Evolutionary conservation across 2,797 vertebrate genomes (phyloP).

Genomic region (Hydrocynus forskahlii): DNA sequence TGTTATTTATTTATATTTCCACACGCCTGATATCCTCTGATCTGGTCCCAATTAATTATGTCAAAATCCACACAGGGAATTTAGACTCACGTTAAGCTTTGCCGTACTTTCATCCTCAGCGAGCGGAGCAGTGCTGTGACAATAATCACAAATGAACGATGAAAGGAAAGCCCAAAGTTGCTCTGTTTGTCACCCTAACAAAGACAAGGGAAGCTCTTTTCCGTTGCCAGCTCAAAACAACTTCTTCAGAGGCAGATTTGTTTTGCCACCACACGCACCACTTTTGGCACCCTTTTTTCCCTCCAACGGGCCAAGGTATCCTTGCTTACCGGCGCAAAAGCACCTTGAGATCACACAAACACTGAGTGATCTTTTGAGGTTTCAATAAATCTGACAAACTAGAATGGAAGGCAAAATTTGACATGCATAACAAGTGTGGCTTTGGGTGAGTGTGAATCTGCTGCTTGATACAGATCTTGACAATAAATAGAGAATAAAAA

Average conservation of each 20-base stretch:
- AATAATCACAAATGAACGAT: conserved; percentile 66
- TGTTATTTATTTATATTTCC: conserved; percentile 82
- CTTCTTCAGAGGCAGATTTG: conserved; percentile 54
- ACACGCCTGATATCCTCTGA: conserved; percentile 76
- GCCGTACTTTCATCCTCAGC: conserved; percentile 65
- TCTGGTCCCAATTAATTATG: conserved; percentile 80
- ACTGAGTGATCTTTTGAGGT: conserved; percentile 60
- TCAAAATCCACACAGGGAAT: conserved; percentile 77
- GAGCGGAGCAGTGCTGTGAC: conserved; percentile 59
- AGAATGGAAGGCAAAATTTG: conserved; percentile 55
- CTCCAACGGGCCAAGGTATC: conserved; percentile 53
- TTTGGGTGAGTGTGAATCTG: conserved; percentile 47
- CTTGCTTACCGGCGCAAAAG: conserved; percentile 49
- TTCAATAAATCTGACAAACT: conserved; percentile 53
- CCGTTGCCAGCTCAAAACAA: conserved; percentile 47
- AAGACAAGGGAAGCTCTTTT: conserved; percentile 67
- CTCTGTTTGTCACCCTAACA: conserved; percentile 69
- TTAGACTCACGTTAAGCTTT: conserved; percentile 64
- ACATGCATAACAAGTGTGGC: conserved; percentile 54
- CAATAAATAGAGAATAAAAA: conserved; percentile 52
- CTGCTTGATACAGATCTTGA: conserved; percentile 54
- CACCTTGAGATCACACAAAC: conserved; percentile 54
- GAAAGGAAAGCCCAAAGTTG: conserved; percentile 61
- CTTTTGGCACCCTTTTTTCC: conserved; percentile 30
- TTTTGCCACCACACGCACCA: conserved; percentile 53